Evolutionary conservation across 1,140 invertebrate species (phyloP), one percentile per base, ranked within the genome.

Genomic region (Rhyzopertha dominica): DNA sequence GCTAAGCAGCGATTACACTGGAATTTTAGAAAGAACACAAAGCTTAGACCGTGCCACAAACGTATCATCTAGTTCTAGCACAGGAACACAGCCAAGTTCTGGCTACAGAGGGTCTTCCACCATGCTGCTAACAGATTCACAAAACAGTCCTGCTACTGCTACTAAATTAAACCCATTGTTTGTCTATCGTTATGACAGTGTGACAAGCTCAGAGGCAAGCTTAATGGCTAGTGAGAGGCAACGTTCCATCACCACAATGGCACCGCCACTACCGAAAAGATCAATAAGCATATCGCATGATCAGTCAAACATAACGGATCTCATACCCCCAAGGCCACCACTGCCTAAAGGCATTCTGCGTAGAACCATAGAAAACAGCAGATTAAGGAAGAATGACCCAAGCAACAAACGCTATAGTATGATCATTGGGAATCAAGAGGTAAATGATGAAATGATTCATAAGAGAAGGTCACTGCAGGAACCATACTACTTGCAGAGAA

Each of bases 21-120:
- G 72, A 44, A 66, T 50, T 20, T 24, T 31, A 31, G 36, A 50
- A 22, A 13, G 70, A 36, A 49, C 64, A 14, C 39, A 62, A 25
- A 63, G 59, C 53, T 67, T 72, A 30, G 71, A 74, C 24, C 69
- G 77, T 38, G 70, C 72, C 25, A 77, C 76, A 19, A 78, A 77
- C 41, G 69, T 77, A 14, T 83, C 81, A 1, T 83, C 82, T 3
- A 84, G 82, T 29, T 87, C 84, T 45, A 83, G 80, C 37, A 84
- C 81, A 19, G 81, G 82, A 22, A 86, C 85, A 26, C 81, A 79
- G 49, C 85, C 86, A 2, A 89, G 85, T 26, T 89, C 85, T 1
- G 87, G 87, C 12, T 91, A 88, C 56, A 70, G 87, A 53, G 88
- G 87, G 28, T 90, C 87, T 0, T 90, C 87, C 0, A 89, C 85